These are phyloP conservation scores for Encarsia formosa DNA, from an alignment of 2,888 invertebrate species.

Conservation along the genomic window DNA sequence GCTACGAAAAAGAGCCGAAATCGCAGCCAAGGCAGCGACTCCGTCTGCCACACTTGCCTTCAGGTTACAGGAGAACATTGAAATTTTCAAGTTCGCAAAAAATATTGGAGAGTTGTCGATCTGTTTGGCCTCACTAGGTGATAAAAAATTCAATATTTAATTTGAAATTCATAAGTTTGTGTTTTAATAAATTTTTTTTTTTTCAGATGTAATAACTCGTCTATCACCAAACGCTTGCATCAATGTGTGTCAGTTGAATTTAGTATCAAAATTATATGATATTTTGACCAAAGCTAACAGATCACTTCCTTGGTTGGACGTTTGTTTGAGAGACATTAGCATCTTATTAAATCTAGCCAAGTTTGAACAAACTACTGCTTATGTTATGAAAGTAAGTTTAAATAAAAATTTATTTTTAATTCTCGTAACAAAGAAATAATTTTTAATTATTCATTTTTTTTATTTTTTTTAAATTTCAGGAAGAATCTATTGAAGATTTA, in stretches of 20 bases:
- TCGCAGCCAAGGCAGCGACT: conserved; percentile 38
- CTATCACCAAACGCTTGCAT: conserved; percentile 44
- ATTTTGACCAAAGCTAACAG: conserved; percentile 53
- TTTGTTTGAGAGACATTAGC: conserved; percentile 55
- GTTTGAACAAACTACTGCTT: conserved; percentile 58
- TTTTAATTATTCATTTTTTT: not conserved
- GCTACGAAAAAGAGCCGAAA: conserved; percentile 41
- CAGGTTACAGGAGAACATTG: conserved; percentile 42
- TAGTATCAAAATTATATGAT: conserved; percentile 48
- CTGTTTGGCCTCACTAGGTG: conserved; percentile 51
- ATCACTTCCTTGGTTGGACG: conserved; percentile 60
- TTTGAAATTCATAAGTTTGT: not conserved
- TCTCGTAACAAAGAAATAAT: not conserved
- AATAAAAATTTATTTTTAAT: not conserved
- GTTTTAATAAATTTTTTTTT: not conserved
- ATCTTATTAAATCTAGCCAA: conserved; percentile 67
- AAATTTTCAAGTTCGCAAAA: conserved; percentile 38
- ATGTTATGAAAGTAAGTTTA: conserved; percentile 60
- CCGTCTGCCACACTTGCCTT: conserved; percentile 45
- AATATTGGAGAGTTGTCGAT: conserved; percentile 46
- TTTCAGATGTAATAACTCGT: conserved; percentile 51
- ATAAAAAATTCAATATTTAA: not conserved
- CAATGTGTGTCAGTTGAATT: conserved; percentile 40
- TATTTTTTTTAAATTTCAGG: conserved; percentile 44
- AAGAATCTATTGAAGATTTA: conserved; percentile 59